phyloP scores from a whole-genome alignment of 2,888 invertebrate species.

The Heteromyza rotundicornis region DNA sequence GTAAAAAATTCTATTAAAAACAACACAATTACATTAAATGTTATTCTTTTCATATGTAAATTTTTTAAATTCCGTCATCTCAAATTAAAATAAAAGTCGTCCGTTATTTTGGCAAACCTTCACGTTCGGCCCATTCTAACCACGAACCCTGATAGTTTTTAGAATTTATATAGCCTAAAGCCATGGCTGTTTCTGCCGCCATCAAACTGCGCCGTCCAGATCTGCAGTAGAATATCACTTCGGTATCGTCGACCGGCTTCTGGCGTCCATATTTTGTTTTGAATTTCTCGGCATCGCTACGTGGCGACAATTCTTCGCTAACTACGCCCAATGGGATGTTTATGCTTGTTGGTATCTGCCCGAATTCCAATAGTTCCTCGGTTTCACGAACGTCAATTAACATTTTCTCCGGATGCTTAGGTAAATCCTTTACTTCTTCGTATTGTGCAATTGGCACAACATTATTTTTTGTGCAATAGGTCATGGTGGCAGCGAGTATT shows the following conservation, averaged over 20 bases:
- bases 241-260: constrained; percentile 68
- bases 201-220: constrained; percentile 70
- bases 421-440: constrained; percentile 63
- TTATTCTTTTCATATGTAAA: too few relatives aligned
- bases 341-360: constrained; percentile 75
- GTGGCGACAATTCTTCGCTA: constrained; percentile 38
- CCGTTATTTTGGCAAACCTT: too few relatives aligned
- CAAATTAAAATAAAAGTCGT: too few relatives aligned
- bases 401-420: constrained; percentile 63
- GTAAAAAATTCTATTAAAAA: too few relatives aligned
- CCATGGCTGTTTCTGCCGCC: constrained; percentile 66
- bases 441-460: constrained; percentile 37
- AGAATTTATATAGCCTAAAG: constrained; percentile 49
- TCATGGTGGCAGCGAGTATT: too few relatives aligned
- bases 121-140: constrained; percentile 57
- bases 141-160: constrained; percentile 59
- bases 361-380: constrained; percentile 72
- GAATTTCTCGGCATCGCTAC: constrained; percentile 63
- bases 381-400: constrained; percentile 82
- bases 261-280: constrained; percentile 65
- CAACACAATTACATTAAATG: too few relatives aligned
- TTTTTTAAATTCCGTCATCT: too few relatives aligned
- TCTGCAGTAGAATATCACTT: constrained; percentile 73
- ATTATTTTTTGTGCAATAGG: too few relatives aligned
- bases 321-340: constrained; percentile 73